phyloP scores from a whole-genome alignment of 1,140 invertebrate genomes.

The Neodiprion virginianus region DNA sequence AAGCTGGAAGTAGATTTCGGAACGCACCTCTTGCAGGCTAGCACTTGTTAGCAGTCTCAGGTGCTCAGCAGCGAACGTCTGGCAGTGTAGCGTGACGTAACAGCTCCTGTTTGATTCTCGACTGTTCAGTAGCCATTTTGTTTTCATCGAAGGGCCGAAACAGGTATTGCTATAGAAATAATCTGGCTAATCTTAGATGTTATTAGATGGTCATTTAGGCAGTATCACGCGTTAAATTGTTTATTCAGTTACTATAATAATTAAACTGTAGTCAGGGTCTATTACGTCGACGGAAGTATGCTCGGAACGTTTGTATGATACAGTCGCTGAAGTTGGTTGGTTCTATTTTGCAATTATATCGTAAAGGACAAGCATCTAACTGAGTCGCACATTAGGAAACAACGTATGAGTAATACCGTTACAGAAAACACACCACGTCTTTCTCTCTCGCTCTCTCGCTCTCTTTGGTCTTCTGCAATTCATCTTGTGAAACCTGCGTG shows the following conservation, averaged over 20 bases:
- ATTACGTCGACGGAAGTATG: conserved; percentile 25
- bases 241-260: neutral
- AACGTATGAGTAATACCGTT: neutral
- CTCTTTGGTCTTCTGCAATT: neutral
- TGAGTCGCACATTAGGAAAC: neutral
- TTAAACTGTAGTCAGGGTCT: conserved; percentile 20
- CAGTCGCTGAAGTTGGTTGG: conserved; percentile 25
- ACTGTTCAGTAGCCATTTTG: conserved; percentile 57
- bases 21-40: too few species aligned
- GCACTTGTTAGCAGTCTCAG: too few species aligned
- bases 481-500: neutral
- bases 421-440: neutral
- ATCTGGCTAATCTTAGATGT: conserved; percentile 42
- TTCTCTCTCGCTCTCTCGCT: neutral
- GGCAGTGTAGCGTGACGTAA: conserved; percentile 45
- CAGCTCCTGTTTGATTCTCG: conserved; percentile 30
- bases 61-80: too few species aligned
- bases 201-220: conserved; percentile 27
- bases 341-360: neutral
- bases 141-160: conserved; percentile 49
- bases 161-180: conserved; percentile 53
- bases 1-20: too few species aligned
- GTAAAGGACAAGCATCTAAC: neutral
- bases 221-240: conserved; percentile 16
- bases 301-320: conserved; percentile 25